Base-by-base conservation (phyloP, 2,888 invertebrate species). In the Malthinus seriepunctatus region DNA sequence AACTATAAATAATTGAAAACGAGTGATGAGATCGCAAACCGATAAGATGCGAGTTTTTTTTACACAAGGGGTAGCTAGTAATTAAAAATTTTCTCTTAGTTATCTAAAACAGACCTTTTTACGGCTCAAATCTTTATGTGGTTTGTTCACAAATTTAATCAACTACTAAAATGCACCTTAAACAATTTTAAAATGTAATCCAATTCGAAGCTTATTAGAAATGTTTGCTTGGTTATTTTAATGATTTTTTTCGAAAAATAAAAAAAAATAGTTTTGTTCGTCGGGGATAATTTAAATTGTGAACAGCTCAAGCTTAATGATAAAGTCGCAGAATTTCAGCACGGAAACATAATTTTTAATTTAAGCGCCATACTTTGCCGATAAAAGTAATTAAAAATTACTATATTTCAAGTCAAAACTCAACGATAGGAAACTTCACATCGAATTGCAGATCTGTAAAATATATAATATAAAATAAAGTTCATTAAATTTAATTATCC, bases 1-100 rank as follows among this genome's bases (percentile, higher is more conserved):
- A 75, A 74, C 75, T 74, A 75, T 76, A 76, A 76, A 76, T 76
- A 76, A 76, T 75, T 75, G 73, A 75, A 73, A 73, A 71, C 73
- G 71, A 67, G 70, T 71, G 73, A 73, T 73, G 72, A 71, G 72
- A 72, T 73, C 73, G 69, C 65, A 57, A 68, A 67, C 68, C 66
- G 69, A 71, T 71, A 72, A 73, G 72, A 71, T 68, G 68, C 66
- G 59, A 57, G 56, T 71, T 70, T 70, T 23, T n/a, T 42, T 67
- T 64, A 45, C 59, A 52, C 54, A 51, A 45, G 53, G 51, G 55
- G 55, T 56, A 52, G 54, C 51, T 60, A 53, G 63, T 63, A 63
- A 62, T 63, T 62, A 63, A 63, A 63, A 63, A 63, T 63, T 63
- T 63, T 63, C 63, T 57, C 60, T 56, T 57, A 52, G 58, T 59